Conservation (phyloP, 2,797 vertebrate genomes). For the Pempheris klunzingeri region DNA sequence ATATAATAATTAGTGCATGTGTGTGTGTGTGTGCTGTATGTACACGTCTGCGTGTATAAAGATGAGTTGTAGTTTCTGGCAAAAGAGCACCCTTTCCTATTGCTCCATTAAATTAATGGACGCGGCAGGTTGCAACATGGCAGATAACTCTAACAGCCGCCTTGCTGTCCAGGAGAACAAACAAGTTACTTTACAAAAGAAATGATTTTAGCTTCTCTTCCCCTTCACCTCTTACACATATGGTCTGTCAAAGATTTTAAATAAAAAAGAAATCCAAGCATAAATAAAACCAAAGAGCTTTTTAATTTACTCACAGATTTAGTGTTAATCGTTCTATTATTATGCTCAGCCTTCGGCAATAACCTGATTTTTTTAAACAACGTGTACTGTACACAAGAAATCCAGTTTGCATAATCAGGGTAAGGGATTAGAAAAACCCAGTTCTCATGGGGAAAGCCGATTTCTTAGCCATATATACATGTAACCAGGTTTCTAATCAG, state of each 20-base stretch:
- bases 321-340: not conserved
- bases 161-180: not conserved
- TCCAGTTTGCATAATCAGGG: not conserved
- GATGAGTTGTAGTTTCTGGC: constrained; percentile 42
- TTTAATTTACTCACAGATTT: not conserved
- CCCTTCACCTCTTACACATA: not conserved
- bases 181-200: not conserved
- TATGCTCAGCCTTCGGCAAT: constrained; percentile 5
- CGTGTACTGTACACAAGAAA: not conserved
- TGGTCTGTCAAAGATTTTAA: not conserved
- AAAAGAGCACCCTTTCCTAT: constrained; percentile 18
- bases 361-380: not conserved
- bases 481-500: not conserved
- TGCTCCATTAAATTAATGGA: constrained; percentile 26
- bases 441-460: not conserved
- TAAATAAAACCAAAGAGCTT: not conserved
- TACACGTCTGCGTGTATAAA: constrained; percentile 7
- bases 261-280: not conserved
- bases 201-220: not conserved
- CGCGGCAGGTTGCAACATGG: constrained; percentile 23
- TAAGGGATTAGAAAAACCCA: constrained; percentile 10
- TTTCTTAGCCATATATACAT: constrained; percentile 1
- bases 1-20: constrained; percentile 14
- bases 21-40: constrained; percentile 7
- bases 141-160: constrained; percentile 32